Evolutionary conservation across 2,113 vertebrate genomes (phyloP).

Genomic region (human (Homo sapiens)): GRCh38 chr15:29728001-29728500

Average conservation of each 20-base stretch:
- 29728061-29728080: not conserved
- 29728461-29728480: not conserved
- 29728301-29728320: not conserved
- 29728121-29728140: not conserved
- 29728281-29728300: not conserved
- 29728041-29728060: slow-evolving; percentile 22
- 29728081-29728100: not conserved
- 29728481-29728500: not conserved
- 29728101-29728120: accelerated
- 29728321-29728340: not conserved
- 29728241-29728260: not conserved
- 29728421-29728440: not conserved
- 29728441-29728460: not conserved
- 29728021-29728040: slow-evolving; percentile 77
- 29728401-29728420: not conserved
- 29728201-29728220: not conserved
- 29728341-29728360: not conserved
- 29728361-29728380: not conserved
- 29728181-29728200: not conserved
- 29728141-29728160: not conserved
- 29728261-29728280: not conserved
- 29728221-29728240: not conserved
- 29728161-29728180: not conserved
- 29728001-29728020: slow-evolving; percentile 98
- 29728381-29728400: not conserved